These are phyloP conservation scores for Indicator maculatus DNA, from an alignment of 2,113 vertebrate genomes.

Conservation along the genomic window DNA sequence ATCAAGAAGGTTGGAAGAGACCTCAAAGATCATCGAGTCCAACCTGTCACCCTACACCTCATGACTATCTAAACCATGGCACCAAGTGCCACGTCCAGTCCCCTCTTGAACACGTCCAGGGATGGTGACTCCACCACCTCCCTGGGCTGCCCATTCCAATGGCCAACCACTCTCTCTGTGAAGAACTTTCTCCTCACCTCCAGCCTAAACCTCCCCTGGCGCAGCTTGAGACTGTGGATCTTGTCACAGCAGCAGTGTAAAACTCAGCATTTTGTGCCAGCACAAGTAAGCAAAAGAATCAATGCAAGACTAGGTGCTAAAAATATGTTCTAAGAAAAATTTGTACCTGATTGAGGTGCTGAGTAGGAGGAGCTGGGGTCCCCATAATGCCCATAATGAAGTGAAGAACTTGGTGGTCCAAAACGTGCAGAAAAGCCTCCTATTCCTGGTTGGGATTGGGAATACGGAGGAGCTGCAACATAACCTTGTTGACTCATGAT, in stretches of 20 bases:
- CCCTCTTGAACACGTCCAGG: too few species aligned
- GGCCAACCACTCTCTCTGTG: too few species aligned
- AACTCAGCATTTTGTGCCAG: neutral
- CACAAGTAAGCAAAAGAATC: neutral
- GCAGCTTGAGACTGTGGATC: too few species aligned
- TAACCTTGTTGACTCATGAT: slow-evolving; percentile 96
- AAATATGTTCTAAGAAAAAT: neutral
- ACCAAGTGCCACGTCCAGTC: too few species aligned
- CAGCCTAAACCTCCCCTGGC: too few species aligned
- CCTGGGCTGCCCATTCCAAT: too few species aligned
- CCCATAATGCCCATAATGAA: slow-evolving; percentile 86
- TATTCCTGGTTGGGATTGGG: slow-evolving; percentile 90
- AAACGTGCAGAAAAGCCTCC: slow-evolving; percentile 84
- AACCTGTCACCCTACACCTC: too few species aligned
- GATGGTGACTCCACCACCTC: too few species aligned
- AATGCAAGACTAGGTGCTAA: neutral
- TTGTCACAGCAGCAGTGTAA: neutral
- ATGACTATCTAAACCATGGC: too few species aligned
- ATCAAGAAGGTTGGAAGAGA: too few species aligned
- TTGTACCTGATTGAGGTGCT: slow-evolving; percentile 81
- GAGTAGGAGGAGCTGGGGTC: slow-evolving; percentile 73
- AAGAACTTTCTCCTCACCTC: too few species aligned
- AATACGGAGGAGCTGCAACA: slow-evolving; percentile 89
- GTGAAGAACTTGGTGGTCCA: slow-evolving; percentile 75
- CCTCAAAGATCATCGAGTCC: too few species aligned